These are phyloP conservation scores for Spheniscus humboldti DNA, from an alignment of 2,797 vertebrate genomes.

Conservation along the genomic window DNA sequence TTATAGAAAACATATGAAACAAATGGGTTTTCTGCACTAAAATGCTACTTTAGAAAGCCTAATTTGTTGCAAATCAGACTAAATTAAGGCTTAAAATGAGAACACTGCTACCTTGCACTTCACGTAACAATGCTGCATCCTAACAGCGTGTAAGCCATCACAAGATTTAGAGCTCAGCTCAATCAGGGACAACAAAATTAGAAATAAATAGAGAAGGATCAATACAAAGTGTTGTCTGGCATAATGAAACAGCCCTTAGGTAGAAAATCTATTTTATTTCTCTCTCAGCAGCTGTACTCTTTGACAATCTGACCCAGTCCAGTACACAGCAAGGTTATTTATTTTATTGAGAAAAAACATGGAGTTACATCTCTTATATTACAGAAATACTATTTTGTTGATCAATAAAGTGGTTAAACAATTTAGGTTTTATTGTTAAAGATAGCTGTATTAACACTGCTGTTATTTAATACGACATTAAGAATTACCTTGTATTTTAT, in stretches of 20 bases:
- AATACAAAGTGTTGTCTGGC: slow-evolving; percentile 75
- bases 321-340: slow-evolving; percentile 33
- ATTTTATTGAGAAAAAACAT: slow-evolving; percentile 38
- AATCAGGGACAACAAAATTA: slow-evolving; percentile 80
- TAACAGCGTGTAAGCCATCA: slow-evolving; percentile 72
- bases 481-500: not conserved
- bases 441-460: not conserved
- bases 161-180: slow-evolving; percentile 75
- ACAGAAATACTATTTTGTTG: not conserved
- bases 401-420: slow-evolving; percentile 21
- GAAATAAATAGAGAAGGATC: slow-evolving; percentile 79
- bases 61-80: slow-evolving; percentile 74
- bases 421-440: slow-evolving; percentile 4
- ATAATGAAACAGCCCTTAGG: slow-evolving; percentile 75
- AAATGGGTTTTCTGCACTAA: slow-evolving; percentile 13
- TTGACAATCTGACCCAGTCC: slow-evolving; percentile 41
- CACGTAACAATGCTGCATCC: slow-evolving; percentile 64
- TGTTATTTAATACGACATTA: slow-evolving; percentile 3
- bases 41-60: slow-evolving; percentile 48
- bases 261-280: slow-evolving; percentile 75
- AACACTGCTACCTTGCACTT: slow-evolving; percentile 68
- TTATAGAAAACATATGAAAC: slow-evolving; percentile 11
- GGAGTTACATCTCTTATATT: not conserved
- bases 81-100: slow-evolving; percentile 76
- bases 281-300: slow-evolving; percentile 43